phyloP scores from a whole-genome alignment of 2,113 vertebrate species.

The Dinomys branickii region DNA sequence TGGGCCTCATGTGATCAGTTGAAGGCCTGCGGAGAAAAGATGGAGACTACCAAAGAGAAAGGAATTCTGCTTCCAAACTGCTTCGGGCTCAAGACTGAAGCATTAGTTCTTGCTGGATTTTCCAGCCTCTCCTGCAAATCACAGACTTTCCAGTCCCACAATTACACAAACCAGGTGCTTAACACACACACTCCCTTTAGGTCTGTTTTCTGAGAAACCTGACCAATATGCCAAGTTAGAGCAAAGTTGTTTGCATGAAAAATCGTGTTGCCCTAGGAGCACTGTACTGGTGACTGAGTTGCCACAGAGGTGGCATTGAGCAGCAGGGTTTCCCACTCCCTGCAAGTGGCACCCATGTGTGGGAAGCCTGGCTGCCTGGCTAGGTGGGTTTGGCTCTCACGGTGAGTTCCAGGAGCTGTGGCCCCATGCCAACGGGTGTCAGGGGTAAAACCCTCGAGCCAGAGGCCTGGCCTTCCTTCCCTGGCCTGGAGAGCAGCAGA shows the following conservation, averaged over 20 bases:
- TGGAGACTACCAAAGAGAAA: not conserved
- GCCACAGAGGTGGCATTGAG: not conserved
- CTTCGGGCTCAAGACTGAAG: not conserved
- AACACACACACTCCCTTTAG: not conserved
- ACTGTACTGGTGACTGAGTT: not conserved
- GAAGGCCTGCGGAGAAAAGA: not conserved
- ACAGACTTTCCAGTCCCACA: not conserved
- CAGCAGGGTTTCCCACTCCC: not conserved
- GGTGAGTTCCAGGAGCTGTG: not conserved
- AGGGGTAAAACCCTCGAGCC: too few relatives aligned
- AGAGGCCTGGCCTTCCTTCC: not conserved
- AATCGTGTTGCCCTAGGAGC: not conserved
- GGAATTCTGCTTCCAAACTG: not conserved
- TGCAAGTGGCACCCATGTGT: not conserved
- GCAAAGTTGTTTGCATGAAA: not conserved
- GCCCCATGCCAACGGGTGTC: too few relatives aligned
- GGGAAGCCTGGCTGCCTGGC: not conserved
- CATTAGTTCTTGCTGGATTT: not conserved
- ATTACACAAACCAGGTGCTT: not conserved
- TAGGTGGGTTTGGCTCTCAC: not conserved
- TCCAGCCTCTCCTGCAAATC: not conserved
- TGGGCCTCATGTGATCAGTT: not conserved
- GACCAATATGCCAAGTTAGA: not conserved
- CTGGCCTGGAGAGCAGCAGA: not conserved
- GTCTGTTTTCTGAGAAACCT: not conserved